Percentiles rank a stretch among this genome's conserved stretches.
These are phyloP conservation scores for Lochmaea crataegi DNA, from an alignment of 2,888 invertebrate species.

Conservation along the genomic window DNA sequence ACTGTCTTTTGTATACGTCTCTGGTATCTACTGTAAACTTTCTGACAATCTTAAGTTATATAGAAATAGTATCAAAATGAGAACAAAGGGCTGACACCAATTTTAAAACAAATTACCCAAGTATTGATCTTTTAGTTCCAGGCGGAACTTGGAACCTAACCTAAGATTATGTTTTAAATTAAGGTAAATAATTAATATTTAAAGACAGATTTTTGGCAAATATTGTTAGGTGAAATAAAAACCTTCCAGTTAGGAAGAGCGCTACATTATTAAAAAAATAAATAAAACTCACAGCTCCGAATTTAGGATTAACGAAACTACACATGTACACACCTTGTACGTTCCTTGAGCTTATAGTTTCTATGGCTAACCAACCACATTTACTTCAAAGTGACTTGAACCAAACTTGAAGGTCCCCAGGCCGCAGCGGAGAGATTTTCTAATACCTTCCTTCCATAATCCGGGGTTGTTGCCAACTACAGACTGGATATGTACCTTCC, in stretches of 20 bases:
- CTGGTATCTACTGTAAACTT: conserved; percentile 33
- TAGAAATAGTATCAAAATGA: conserved; percentile 27
- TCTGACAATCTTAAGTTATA: conserved; percentile 35
- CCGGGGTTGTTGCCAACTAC: conserved; percentile 43
- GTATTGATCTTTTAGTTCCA: conserved; percentile 31
- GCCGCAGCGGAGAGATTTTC: conserved; percentile 46
- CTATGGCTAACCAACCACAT: conserved; percentile 43
- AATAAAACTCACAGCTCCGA: not conserved
- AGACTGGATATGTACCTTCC: conserved; percentile 37
- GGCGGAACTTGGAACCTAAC: not conserved
- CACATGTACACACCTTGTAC: conserved; percentile 11
- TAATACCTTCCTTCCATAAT: conserved; percentile 38
- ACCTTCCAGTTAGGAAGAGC: too few species aligned
- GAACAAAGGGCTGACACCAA: conserved; percentile 36
- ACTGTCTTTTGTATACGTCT: not conserved
- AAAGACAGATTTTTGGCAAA: not conserved
- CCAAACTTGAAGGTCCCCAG: conserved; percentile 43
- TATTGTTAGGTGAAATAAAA: not conserved
- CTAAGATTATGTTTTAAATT: conserved; percentile 2
- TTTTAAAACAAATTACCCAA: conserved; percentile 41
- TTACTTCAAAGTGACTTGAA: conserved; percentile 46
- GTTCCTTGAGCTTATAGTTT: conserved; percentile 20
- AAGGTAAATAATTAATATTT: not conserved
- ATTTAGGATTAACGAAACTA: not conserved
- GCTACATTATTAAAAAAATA: too few species aligned